Evolutionary conservation across 2,797 vertebrate genomes (phyloP).

Genomic region (Cheirogaleus major): DNA sequence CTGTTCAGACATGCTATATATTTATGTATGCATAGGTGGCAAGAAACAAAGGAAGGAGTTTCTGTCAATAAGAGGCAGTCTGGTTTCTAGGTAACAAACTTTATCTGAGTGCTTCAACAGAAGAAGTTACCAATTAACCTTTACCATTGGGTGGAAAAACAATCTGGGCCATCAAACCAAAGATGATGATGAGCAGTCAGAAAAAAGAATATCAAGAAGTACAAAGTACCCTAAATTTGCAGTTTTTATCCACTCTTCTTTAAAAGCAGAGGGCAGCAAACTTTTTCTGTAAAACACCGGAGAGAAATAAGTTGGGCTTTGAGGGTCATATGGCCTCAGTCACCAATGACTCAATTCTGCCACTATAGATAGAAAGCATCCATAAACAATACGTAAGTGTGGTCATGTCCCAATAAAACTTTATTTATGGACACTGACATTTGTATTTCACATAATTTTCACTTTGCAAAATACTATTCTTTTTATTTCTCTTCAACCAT

Average conservation of each 20-base stretch:
- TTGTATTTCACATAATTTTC: not conserved
- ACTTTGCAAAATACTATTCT: not conserved
- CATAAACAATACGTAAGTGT: not conserved
- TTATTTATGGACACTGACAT: not conserved
- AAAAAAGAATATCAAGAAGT: not conserved
- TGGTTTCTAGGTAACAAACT: conserved; percentile 29
- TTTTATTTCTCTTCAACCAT: not conserved
- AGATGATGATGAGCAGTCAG: not conserved
- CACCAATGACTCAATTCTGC: not conserved
- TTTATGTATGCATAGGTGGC: not conserved
- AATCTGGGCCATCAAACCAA: not conserved
- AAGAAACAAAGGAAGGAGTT: not conserved
- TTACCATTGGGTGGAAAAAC: not conserved
- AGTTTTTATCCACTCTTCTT: not conserved
- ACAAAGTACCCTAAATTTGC: not conserved
- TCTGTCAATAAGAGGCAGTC: not conserved
- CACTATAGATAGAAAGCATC: not conserved
- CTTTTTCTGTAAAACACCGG: not conserved
- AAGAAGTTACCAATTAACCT: conserved; percentile 2
- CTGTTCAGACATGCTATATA: not conserved
- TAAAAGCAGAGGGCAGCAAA: not conserved
- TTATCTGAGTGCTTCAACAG: not conserved
- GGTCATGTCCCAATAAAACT: not conserved
- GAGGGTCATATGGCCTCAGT: not conserved
- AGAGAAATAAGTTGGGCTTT: not conserved